Evolutionary conservation across 1,140 invertebrate species (phyloP).

Genomic region (Sinella curviseta): DNA sequence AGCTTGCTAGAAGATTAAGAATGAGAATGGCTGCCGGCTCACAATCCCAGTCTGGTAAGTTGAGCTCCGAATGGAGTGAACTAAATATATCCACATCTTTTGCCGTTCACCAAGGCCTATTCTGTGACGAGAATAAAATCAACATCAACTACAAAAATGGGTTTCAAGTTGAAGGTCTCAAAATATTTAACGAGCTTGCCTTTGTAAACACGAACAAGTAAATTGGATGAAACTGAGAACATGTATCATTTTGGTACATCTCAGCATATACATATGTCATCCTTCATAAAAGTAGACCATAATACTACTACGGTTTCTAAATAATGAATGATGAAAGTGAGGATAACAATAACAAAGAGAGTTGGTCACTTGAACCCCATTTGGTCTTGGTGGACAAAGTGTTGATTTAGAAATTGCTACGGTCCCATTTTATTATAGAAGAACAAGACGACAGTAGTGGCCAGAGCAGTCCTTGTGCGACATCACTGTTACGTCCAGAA

Average conservation of each 20-base stretch:
- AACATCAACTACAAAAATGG: too few species aligned
- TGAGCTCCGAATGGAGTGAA: not conserved
- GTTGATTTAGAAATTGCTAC: slow-evolving; percentile 14
- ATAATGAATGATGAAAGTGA: not conserved
- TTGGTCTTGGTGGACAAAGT: not conserved
- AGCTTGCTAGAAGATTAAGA: slow-evolving; percentile 46
- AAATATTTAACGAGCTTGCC: too few species aligned
- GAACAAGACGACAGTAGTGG: slow-evolving; percentile 49
- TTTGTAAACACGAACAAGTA: too few species aligned
- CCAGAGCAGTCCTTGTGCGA: slow-evolving; percentile 49
- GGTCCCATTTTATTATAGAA: slow-evolving; percentile 41
- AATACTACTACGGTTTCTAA: not conserved
- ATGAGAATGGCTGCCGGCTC: slow-evolving; percentile 45
- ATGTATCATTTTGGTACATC: too few species aligned
- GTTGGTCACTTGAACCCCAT: too few species aligned
- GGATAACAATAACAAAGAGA: not conserved
- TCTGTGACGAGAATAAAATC: too few species aligned
- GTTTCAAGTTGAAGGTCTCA: too few species aligned
- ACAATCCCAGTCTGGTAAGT: slow-evolving; percentile 48
- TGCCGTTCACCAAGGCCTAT: not conserved
- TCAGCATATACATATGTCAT: too few species aligned
- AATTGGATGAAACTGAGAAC: too few species aligned
- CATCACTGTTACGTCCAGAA: slow-evolving; percentile 47
- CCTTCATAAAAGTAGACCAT: not conserved
- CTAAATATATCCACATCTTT: not conserved